Conservation (phyloP, 2,113 vertebrate genomes). For the Silurus glanis region DNA sequence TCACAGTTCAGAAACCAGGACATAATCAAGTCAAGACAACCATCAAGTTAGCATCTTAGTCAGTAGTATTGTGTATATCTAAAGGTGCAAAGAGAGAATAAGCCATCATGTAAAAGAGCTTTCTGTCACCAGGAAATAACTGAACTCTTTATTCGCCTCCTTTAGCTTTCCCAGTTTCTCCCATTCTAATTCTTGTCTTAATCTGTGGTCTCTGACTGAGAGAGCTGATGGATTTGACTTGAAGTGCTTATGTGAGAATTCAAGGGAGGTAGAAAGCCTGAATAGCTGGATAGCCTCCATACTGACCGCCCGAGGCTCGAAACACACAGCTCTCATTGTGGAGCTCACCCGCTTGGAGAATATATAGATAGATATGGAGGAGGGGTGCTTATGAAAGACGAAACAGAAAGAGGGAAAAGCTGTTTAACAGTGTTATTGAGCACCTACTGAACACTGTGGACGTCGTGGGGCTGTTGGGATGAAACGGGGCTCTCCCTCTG, state of each 20-base stretch:
- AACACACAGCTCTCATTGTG: conserved; percentile 38
- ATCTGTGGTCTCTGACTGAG: conserved; percentile 22
- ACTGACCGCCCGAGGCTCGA: conserved; percentile 16
- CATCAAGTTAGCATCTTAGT: conserved; percentile 4
- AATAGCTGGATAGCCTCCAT: conserved; percentile 42
- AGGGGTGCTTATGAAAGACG: conserved; percentile 14
- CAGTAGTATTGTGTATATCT: conserved; percentile 6
- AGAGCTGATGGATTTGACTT: conserved; percentile 37
- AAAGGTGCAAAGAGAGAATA: background rate
- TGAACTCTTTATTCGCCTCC: conserved; percentile 26
- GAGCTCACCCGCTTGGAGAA: conserved; percentile 5
- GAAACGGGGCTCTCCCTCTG: conserved; percentile 89
- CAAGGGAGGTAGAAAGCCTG: conserved; percentile 25
- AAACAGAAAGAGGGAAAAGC: background rate
- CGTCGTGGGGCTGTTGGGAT: conserved; percentile 84
- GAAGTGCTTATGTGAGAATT: conserved; percentile 29
- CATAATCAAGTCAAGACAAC: background rate
- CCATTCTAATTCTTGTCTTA: conserved; percentile 25
- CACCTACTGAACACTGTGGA: conserved; percentile 86
- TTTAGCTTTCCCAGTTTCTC: background rate
- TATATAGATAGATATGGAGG: conserved; percentile 14
- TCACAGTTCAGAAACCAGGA: background rate
- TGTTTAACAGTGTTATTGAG: background rate
- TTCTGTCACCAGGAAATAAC: conserved; percentile 8
- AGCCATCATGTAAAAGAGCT: background rate